Percentiles rank a stretch among this genome's conserved stretches.
These are phyloP conservation scores for Holothuria glaberrima DNA, from an alignment of 35 echinoderm and acorn worm species.

Conservation along the genomic window DNA sequence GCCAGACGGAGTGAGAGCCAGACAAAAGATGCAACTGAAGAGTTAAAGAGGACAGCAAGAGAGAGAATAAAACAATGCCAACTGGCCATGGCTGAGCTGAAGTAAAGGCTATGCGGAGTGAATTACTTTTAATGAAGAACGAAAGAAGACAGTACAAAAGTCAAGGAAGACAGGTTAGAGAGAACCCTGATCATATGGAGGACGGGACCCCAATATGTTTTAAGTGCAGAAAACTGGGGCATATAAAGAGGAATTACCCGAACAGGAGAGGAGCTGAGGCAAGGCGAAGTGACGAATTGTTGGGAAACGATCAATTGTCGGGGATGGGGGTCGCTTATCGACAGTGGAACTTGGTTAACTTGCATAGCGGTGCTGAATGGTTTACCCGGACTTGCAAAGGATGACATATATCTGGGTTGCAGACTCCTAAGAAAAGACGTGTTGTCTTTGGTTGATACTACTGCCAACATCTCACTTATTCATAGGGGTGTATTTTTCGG, in stretches of 20 bases:
- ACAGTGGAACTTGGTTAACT: not conserved
- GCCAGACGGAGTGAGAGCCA: not conserved
- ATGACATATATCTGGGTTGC: conserved; percentile 4
- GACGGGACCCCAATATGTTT: conserved; percentile 20
- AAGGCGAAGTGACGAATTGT: not conserved
- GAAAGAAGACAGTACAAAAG: not conserved
- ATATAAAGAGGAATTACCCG: conserved; percentile 29
- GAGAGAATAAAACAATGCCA: not conserved
- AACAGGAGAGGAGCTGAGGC: not conserved
- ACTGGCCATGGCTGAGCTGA: not conserved
- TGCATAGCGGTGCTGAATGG: not conserved
- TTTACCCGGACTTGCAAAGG: not conserved
- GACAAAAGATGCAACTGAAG: not conserved
- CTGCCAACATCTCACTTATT: conserved; percentile 17
- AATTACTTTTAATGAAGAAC: not conserved
- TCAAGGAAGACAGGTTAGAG: not conserved
- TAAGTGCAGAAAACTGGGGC: not conserved
- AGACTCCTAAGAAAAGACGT: not conserved
- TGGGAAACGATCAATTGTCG: conserved; percentile 18
- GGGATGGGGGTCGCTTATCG: conserved; percentile 15
- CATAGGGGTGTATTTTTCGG: not conserved
- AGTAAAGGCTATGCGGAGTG: not conserved
- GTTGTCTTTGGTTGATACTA: no score
- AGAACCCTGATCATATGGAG: not conserved
- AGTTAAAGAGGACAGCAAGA: not conserved